Evolutionary conservation across 2,888 invertebrate genomes (phyloP).

Genomic region (Stomorhina lunata): DNA sequence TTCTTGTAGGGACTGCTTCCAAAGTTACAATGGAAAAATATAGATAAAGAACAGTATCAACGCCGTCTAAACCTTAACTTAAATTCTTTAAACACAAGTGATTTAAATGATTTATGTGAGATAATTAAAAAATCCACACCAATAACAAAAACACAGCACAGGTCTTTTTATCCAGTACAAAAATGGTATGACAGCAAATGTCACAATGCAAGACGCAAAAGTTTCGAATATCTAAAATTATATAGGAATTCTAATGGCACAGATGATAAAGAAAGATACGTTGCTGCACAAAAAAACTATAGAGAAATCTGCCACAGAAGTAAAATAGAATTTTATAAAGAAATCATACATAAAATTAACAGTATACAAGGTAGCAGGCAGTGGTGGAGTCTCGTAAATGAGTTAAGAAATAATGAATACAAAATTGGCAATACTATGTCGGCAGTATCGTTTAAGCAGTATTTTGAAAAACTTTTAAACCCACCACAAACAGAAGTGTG

Average conservation of each 20-base stretch:
- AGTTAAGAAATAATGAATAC: conserved; percentile 2
- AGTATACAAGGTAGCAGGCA: not conserved
- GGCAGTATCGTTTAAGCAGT: not conserved
- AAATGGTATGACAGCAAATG: not conserved
- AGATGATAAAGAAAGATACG: not conserved
- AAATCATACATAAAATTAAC: not conserved
- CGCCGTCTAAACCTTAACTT: not conserved
- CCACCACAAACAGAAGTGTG: not conserved
- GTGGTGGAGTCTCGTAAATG: not conserved
- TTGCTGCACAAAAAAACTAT: not conserved
- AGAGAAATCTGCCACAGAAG: not conserved
- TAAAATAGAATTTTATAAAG: not conserved
- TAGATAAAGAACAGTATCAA: not conserved
- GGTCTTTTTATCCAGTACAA: not conserved
- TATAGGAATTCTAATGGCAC: not conserved
- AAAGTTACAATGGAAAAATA: not conserved
- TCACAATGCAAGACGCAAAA: not conserved
- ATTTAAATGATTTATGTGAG: not conserved
- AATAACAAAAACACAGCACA: not conserved
- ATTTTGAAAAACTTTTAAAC: not conserved
- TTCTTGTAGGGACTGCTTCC: too few species aligned
- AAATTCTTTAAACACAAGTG: not conserved
- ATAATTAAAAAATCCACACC: not conserved
- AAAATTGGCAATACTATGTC: not conserved
- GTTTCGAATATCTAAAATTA: not conserved